Base-by-base conservation (phyloP, 2,797 vertebrate genomes). In the Xyrichtys novacula region DNA sequence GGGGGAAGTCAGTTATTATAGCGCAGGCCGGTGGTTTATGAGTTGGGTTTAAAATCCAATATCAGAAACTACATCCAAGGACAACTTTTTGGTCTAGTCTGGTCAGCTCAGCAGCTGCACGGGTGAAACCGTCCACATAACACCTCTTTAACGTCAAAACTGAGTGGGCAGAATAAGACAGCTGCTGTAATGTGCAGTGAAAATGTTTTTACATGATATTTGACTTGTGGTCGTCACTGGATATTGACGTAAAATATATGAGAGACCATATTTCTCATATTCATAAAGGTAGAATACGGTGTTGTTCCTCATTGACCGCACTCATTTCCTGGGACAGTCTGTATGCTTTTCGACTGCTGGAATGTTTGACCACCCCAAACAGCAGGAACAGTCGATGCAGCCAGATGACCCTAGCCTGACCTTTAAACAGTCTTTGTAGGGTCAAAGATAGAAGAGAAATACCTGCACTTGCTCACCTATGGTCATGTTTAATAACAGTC, bases 41-140 rank as follows among this genome's bases (percentile, higher is more conserved):
- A 89, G 87, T 88, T 85, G 76, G 81, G 74, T 90, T 91, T 85
- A 83, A 92, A 90, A 91, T 89, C 86, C 85, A 87, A 90, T 85
- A 86, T 92, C 81, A 89, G 74, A 79, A 46, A 76, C 76, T 80
- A 68, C 53, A 70, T 89, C 90, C 78, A 82, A 89, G 83, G 87
- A 90, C 85, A 86, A 89, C 81, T 85, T 74, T 34, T 84, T 60
- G 67, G 83, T 80, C 72, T 65, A 22, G 81, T 85, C 86, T 38
- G 65, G 74, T 89, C 75, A 80, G 59, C 68, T 56, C 81, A 77
- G 81, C 89, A 86, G 90, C 86, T 90, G 90, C 84, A 81, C 59
- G 38, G 73, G 62, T 64, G 75, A 89, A 34, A 76, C 59, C 82
- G 28, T 92, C 87, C 75, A 89, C 78, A 81, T 66, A 76, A 85